Evolutionary conservation across 1,140 invertebrate species (phyloP).

Genomic region (Brachionus paranguensis): DNA sequence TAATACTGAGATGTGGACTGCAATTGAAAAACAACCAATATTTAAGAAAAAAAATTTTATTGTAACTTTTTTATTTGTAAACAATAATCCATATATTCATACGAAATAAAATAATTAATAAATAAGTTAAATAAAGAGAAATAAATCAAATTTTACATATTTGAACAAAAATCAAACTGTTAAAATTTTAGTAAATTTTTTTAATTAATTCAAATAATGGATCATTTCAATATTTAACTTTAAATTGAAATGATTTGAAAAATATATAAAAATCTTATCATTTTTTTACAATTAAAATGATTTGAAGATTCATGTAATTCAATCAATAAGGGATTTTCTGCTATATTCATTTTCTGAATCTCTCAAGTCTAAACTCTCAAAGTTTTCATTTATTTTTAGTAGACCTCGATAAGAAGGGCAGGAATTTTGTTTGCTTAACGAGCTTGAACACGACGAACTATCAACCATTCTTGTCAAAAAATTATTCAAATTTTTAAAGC

Average conservation of each 20-base stretch:
- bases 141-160: not conserved
- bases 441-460: not conserved
- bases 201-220: not conserved
- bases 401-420: not conserved
- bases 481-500: slow-evolving; percentile 31
- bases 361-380: not conserved
- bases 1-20: too few relatives aligned
- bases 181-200: not conserved
- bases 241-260: not conserved
- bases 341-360: not conserved
- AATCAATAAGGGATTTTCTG: not conserved
- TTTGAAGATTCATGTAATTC: not conserved
- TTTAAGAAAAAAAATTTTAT: too few relatives aligned
- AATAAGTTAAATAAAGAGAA: not conserved
- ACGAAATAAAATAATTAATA: too few relatives aligned
- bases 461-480: slow-evolving; percentile 37
- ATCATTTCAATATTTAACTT: not conserved
- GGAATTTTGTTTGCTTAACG: not conserved
- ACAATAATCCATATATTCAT: too few relatives aligned
- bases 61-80: too few relatives aligned
- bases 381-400: not conserved
- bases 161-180: not conserved
- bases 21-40: too few relatives aligned
- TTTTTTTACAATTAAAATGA: not conserved
- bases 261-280: not conserved